Evolutionary conservation across 2,888 invertebrate genomes (phyloP), one percentile per base, ranked within the genome.

Genomic region (Candidula unifasciata): DNA sequence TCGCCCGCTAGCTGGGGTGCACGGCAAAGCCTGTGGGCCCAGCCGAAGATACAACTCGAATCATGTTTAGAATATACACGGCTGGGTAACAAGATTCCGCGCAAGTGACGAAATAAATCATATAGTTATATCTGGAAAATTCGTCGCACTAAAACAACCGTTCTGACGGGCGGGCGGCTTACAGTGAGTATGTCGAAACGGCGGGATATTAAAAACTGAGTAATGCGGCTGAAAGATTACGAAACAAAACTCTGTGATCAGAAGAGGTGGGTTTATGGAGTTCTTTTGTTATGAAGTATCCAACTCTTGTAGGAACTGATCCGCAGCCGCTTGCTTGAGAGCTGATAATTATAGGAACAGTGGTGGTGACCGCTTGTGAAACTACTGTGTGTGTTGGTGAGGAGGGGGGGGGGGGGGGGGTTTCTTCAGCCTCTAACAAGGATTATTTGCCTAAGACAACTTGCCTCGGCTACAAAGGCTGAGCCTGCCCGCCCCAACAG

Each of bases 1-100:
- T 80, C 80, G 80, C 80, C 3, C n/a, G 80, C 80, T 80, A 68
- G 52, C 80, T 44, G 66, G 68, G 52, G 80, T 80, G 52, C 68
- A 80, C 80, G 68, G 74, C 74, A 74, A 54, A 74, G 74, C 74
- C 74, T 74, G 74, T 74, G 54, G 74, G 74, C 74, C 74, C 21
- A 52, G 16, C 52, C 13, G 54, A 30, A 54, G 54, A 52, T 74
- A 73, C 18, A 52, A 13, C 74, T 54, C 54, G 54, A 27, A 27
- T 30, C 54, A 74, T 27, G 74, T 27, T 74, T 74, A 54, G 30
- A 54, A 54, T 10, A 54, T 54, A 78, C 35, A 64, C 78, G 24
- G 35, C 64, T 35, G 16, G 35, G 60, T 35, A 54, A 30, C 5
- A 52, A 74, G 54, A 74, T 54, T 52, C 74, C 74, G 74, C 54